These are phyloP conservation scores for Bujurquina vittata DNA, from an alignment of 2,113 vertebrate species.

Conservation along the genomic window DNA sequence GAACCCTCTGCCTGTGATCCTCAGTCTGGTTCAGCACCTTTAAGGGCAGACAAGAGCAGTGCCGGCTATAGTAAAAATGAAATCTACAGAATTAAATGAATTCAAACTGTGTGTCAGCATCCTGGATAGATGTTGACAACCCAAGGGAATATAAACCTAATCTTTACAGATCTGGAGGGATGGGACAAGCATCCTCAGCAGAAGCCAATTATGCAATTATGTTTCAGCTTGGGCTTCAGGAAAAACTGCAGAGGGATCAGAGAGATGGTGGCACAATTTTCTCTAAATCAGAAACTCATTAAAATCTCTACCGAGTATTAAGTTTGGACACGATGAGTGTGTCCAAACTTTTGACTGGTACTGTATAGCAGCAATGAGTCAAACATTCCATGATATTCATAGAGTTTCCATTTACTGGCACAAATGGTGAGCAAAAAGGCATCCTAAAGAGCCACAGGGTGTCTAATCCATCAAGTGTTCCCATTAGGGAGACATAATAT, in stretches of 20 bases:
- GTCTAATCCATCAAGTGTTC: background rate
- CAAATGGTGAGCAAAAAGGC: background rate
- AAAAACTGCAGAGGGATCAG: background rate
- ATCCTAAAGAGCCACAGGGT: background rate
- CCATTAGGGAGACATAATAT: constrained; percentile 19
- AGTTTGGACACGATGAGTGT: no score
- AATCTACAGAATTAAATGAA: background rate
- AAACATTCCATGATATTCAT: constrained; percentile 4
- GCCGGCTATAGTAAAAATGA: background rate
- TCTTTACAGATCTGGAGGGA: no score
- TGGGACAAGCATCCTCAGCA: no score
- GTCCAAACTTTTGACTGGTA: no score
- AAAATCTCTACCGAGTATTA: background rate
- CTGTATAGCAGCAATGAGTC: background rate
- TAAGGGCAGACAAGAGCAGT: background rate
- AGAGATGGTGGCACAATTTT: background rate
- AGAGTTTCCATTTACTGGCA: constrained; percentile 12
- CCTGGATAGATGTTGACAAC: no score
- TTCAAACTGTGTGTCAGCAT: no score
- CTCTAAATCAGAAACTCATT: background rate
- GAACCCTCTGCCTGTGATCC: constrained; percentile 94
- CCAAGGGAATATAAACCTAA: no score
- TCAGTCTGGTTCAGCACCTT: constrained; percentile 98
- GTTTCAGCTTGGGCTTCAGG: background rate
- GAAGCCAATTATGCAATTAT: background rate